Evolutionary conservation across 2,797 vertebrate species (phyloP).

Genomic region (Sebastes kiyomatsui): DNA sequence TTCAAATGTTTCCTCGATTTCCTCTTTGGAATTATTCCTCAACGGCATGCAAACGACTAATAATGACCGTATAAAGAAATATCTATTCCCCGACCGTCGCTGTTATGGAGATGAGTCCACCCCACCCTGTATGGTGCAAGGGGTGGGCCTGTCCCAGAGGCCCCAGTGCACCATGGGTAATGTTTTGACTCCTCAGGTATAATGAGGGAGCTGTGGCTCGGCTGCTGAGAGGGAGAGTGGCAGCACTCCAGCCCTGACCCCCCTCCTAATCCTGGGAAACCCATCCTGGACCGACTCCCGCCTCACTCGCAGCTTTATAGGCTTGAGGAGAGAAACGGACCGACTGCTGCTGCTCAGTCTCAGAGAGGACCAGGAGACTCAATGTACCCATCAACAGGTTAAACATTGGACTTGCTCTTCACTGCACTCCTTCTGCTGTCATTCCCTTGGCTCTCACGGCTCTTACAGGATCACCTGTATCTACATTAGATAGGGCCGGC

Average conservation of each 20-base stretch:
- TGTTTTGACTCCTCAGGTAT: constrained; percentile 77
- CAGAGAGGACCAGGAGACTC: constrained; percentile 37
- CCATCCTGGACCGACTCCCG: constrained; percentile 62
- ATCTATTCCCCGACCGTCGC: not conserved
- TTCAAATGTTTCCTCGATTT: constrained; percentile 7
- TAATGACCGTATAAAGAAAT: not conserved
- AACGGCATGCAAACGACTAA: not conserved
- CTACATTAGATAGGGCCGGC: constrained; percentile 7
- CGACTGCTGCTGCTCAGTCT: constrained; percentile 15
- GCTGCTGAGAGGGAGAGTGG: constrained; percentile 78
- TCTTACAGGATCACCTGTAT: constrained; percentile 31
- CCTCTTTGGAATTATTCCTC: constrained; percentile 25
- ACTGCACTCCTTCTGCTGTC: constrained; percentile 13
- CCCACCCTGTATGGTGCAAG: constrained; percentile 25
- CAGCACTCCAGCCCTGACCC: constrained; percentile 76
- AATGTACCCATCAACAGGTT: constrained; percentile 32
- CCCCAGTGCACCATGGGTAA: constrained; percentile 72
- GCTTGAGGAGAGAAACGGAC: constrained; percentile 29
- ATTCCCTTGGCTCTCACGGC: not conserved
- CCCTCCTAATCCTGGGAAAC: constrained; percentile 77
- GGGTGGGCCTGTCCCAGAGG: constrained; percentile 53
- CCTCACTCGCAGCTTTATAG: constrained; percentile 56
- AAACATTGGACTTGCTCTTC: constrained; percentile 27
- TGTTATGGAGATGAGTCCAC: constrained; percentile 5
- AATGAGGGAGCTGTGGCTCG: constrained; percentile 76